Percentiles rank a stretch among this genome's conserved stretches.
phyloP scores from a whole-genome alignment of 92 coral and sea anemone genomes.

The Isaurus tuberculatus region DNA sequence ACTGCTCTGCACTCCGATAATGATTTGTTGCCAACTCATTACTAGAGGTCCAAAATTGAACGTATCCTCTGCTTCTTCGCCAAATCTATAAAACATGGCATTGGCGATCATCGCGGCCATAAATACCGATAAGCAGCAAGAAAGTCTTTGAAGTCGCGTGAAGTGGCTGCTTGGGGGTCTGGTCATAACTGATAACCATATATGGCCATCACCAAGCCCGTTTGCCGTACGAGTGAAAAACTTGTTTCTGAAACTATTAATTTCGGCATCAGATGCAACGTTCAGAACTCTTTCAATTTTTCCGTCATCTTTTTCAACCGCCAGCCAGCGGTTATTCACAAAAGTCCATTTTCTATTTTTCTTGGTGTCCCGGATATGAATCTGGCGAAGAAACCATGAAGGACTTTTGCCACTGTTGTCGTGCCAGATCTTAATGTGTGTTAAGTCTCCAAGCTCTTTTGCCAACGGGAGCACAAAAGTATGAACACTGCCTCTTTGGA shows the following conservation, averaged over 20 bases:
- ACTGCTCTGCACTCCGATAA: constrained; percentile 91
- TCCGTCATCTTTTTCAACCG: constrained; percentile 91
- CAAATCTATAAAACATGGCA: constrained; percentile 96
- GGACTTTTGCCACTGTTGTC: constrained; percentile 90
- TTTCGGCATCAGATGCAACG: constrained; percentile 73
- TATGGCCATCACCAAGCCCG: constrained; percentile 95
- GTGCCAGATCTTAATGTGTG: constrained; percentile 91
- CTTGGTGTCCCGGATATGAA: constrained; percentile 79
- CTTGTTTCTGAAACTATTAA: constrained; percentile 86
- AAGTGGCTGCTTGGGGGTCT: constrained; percentile 95
- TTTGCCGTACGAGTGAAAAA: constrained; percentile 80
- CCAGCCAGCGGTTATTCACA: constrained; percentile 93
- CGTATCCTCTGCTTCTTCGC: constrained; percentile 77
- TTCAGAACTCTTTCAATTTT: constrained; percentile 81
- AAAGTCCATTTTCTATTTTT: constrained; percentile 79
- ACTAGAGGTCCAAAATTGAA: constrained; percentile 86
- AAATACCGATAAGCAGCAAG: constrained; percentile 89
- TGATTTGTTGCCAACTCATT: constrained; percentile 78
- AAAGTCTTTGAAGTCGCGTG: constrained; percentile 95
- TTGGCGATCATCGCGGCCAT: constrained; percentile 92
- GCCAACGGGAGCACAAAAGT: constrained; percentile 73
- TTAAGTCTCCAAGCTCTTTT: constrained; percentile 76
- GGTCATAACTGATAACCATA: constrained; percentile 94
- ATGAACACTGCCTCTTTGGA: constrained; percentile 87
- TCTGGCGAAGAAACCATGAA: constrained; percentile 88